phyloP scores from a whole-genome alignment of 2,797 vertebrate genomes.

The Parauchenoglanis ngamensis region DNA sequence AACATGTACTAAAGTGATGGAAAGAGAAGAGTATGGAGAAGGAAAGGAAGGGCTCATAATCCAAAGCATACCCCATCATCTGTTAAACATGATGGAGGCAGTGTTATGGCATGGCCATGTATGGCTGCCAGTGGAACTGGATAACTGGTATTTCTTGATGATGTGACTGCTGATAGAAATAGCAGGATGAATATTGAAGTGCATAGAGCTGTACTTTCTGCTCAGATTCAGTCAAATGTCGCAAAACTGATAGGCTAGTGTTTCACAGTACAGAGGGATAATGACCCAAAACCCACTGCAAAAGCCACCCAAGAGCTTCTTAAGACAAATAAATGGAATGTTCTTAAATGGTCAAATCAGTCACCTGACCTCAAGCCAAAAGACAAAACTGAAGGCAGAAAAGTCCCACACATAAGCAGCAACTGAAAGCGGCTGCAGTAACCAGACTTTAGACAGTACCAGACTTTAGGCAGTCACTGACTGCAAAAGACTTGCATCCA shows the following conservation, averaged over 20 bases:
- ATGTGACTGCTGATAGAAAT: not conserved
- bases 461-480: not conserved
- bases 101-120: not conserved
- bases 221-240: not conserved
- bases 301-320: not conserved
- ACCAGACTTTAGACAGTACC: not conserved
- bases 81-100: not conserved
- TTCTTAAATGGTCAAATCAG: not conserved
- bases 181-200: not conserved
- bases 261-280: not conserved
- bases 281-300: not conserved
- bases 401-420: not conserved
- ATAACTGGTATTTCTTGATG: not conserved
- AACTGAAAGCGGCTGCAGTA: not conserved
- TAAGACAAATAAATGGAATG: not conserved
- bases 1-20: not conserved
- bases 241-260: not conserved
- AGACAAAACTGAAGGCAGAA: not conserved
- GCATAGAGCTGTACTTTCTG: not conserved
- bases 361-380: not conserved
- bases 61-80: not conserved
- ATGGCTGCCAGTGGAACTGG: not conserved
- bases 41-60: not conserved
- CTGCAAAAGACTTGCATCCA: not conserved
- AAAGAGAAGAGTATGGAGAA: not conserved